These are phyloP conservation scores for Eupithecia inturbata DNA, from an alignment of 2,888 invertebrate genomes.

Conservation along the genomic window DNA sequence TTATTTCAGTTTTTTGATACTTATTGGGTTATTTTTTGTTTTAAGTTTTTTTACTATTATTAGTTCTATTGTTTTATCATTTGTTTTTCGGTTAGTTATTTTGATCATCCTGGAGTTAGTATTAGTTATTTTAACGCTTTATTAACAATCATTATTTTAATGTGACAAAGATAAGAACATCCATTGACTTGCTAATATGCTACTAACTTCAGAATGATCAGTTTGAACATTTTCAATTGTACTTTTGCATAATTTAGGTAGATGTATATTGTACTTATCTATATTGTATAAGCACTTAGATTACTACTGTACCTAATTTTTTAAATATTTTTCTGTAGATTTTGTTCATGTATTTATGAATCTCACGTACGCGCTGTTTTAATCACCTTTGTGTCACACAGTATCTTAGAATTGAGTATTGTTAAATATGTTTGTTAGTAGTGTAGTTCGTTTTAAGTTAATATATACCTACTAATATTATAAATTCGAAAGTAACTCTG, in stretches of 20 bases:
- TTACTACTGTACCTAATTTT: neutral
- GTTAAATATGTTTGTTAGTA: neutral
- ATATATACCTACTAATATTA: too few species aligned
- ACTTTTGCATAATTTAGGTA: neutral
- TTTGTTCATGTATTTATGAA: neutral
- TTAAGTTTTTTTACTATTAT: neutral
- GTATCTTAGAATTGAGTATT: neutral
- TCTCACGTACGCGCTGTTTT: neutral
- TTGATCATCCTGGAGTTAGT: neutral
- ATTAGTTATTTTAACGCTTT: neutral
- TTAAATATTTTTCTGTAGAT: neutral
- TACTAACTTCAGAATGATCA: neutral
- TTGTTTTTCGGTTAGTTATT: neutral
- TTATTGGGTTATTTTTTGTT: neutral
- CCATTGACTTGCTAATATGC: neutral
- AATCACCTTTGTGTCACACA: conserved; percentile 2
- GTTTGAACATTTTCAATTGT: neutral
- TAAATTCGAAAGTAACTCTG: too few species aligned
- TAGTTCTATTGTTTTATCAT: neutral
- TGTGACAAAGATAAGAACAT: neutral
- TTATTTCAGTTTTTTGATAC: neutral
- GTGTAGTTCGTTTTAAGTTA: neutral
- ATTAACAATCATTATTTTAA: neutral
- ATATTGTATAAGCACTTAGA: neutral
- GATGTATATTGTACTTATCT: neutral